Conservation (phyloP, 2,888 invertebrate genomes). For the Hypomecis atomaria region DNA sequence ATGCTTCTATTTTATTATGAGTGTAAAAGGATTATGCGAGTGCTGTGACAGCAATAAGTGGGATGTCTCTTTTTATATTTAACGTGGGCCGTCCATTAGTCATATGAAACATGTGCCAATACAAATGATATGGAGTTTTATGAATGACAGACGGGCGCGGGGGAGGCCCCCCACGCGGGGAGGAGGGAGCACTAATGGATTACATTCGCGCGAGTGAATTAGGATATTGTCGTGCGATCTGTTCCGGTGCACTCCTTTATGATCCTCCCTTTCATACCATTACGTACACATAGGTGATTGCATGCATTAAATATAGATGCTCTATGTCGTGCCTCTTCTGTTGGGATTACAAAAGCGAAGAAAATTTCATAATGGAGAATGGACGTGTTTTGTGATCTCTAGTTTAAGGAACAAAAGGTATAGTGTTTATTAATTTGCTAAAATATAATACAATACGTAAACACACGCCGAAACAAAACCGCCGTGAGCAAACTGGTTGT, state of each 20-base stretch:
- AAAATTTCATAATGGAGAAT: constrained; percentile 27
- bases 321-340: constrained; percentile 28
- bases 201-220: constrained; percentile 84
- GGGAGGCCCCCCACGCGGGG: constrained; percentile 42
- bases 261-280: constrained; percentile 60
- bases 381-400: background rate
- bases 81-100: constrained; percentile 80
- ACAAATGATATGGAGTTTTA: constrained; percentile 84
- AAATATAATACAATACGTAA: too few relatives aligned
- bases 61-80: constrained; percentile 66
- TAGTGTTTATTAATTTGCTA: background rate
- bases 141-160: constrained; percentile 76
- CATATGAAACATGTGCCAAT: constrained; percentile 84
- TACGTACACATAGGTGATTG: constrained; percentile 53
- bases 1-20: constrained; percentile 43
- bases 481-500: too few relatives aligned
- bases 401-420: background rate
- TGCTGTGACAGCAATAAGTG: constrained; percentile 65
- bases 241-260: constrained; percentile 82
- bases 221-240: constrained; percentile 83
- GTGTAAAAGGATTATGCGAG: constrained; percentile 20
- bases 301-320: constrained; percentile 61
- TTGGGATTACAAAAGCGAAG: constrained; percentile 28
- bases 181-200: constrained; percentile 79
- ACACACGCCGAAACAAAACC: too few relatives aligned